Evolutionary conservation across 1,140 invertebrate genomes (phyloP), one percentile per base, ranked within the genome.

Genomic region (Nasonia vitripennis): DNA sequence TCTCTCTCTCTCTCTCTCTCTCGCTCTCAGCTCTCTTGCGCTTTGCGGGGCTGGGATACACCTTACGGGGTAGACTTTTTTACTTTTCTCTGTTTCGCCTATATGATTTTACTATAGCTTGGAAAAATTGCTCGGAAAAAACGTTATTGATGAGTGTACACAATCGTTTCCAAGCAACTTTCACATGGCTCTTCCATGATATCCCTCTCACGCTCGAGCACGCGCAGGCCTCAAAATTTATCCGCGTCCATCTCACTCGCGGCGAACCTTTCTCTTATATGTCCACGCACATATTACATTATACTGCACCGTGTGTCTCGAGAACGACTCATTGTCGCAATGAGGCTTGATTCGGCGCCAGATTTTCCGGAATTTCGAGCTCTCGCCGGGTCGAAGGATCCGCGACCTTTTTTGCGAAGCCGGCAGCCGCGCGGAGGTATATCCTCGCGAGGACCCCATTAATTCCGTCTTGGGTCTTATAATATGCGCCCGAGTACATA

Each of bases 351-450:
- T 23, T 81, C 23, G 12, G 31, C 68, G 17, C 86, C 31, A 83
- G 86, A 85, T 87, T 87, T 85, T 85, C 83, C 74, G 84, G 84
- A 86, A 78, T 78, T 82, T 82, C 80, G 51, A 78, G 79, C 84
- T 41, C 7, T 23, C 48, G 4, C 3, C 34, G 34, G 1, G 67
- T 1, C 55, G 51, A 62, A 84, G 6, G 41, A 31, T 48, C 27
- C 77, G 31, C 78, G 77, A 41, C 83, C 77, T 78, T 84, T 79
- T 84, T 70, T 68, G 23, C 41, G 55, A 62, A 20, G 55, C 55
- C 17, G 55, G 6, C 55, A 0, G 17, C 14, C 14, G 0, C 1
- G 51, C 12, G 6, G 55, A 62, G 55, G 55, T 62, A 62, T 17
- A 62, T n/a, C 55, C 55, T 67, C 71, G 55, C 84, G 1, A 73